Conservation (phyloP, 1,140 invertebrate genomes). For the Rhynchophorus ferrugineus region DNA sequence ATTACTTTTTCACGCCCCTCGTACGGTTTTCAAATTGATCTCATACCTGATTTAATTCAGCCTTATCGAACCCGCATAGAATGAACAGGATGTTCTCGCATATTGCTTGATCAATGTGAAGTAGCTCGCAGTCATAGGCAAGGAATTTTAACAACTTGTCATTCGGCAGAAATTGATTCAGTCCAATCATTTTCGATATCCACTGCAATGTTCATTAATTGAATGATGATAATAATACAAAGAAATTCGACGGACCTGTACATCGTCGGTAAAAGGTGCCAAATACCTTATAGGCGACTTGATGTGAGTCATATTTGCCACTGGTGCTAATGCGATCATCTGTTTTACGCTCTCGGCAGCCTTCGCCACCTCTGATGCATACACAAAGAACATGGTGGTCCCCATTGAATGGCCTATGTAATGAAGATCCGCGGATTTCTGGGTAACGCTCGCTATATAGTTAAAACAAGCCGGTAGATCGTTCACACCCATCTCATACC, state of each 20-base stretch:
- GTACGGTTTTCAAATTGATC: too few species aligned
- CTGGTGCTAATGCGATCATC: slow-evolving; percentile 65
- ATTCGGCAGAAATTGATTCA: slow-evolving; percentile 60
- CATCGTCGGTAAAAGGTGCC: slow-evolving; percentile 49
- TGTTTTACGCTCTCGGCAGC: slow-evolving; percentile 48
- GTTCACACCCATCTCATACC: slow-evolving; percentile 54
- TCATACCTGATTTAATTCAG: slow-evolving; percentile 52
- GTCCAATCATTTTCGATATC: slow-evolving; percentile 51
- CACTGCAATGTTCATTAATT: slow-evolving; percentile 48
- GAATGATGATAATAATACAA: slow-evolving; percentile 7
- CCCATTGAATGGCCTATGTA: slow-evolving; percentile 64
- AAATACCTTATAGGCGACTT: slow-evolving; percentile 58
- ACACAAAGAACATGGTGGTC: slow-evolving; percentile 49
- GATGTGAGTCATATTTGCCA: slow-evolving; percentile 62
- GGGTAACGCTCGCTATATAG: slow-evolving; percentile 41
- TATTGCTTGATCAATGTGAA: slow-evolving; percentile 48
- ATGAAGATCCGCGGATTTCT: slow-evolving; percentile 39
- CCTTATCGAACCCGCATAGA: slow-evolving; percentile 59
- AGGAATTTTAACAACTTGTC: slow-evolving; percentile 51
- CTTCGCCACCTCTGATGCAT: slow-evolving; percentile 44
- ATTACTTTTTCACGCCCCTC: too few species aligned
- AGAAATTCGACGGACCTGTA: slow-evolving; percentile 41
- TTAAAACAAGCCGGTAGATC: slow-evolving; percentile 63
- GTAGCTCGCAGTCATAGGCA: slow-evolving; percentile 53
- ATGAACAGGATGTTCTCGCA: slow-evolving; percentile 61